phyloP scores from a whole-genome alignment of 2,888 invertebrate species.

The Suillia variegata region DNA sequence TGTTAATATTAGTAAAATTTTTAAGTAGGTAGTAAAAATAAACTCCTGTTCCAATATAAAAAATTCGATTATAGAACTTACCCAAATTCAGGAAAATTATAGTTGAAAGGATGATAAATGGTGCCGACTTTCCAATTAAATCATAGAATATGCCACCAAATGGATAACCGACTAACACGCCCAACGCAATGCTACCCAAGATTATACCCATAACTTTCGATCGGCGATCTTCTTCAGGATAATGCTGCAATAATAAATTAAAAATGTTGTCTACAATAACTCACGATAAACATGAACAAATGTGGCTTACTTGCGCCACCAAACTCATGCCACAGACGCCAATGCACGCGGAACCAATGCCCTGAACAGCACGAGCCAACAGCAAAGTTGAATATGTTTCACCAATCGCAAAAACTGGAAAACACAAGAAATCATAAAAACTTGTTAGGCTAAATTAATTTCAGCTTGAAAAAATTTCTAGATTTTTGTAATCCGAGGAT shows the following conservation, averaged over 20 bases:
- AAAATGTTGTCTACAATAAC: too few relatives aligned
- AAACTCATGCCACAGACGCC: slow-evolving; percentile 82
- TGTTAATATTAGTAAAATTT: background rate
- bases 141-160: slow-evolving; percentile 80
- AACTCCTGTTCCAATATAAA: background rate
- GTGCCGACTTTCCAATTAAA: slow-evolving; percentile 74
- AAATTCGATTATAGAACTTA: slow-evolving; percentile 36
- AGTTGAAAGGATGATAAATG: slow-evolving; percentile 72
- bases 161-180: slow-evolving; percentile 82
- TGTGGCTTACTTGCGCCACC: slow-evolving; percentile 66
- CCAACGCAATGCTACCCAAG: slow-evolving; percentile 79
- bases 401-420: slow-evolving; percentile 76
- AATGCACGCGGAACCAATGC: slow-evolving; percentile 79
- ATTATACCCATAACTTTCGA: slow-evolving; percentile 80
- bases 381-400: slow-evolving; percentile 72
- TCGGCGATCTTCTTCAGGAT: slow-evolving; percentile 60
- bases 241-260: slow-evolving; percentile 41
- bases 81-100: slow-evolving; percentile 65
- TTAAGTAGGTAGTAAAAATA: background rate
- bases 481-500: background rate
- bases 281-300: slow-evolving; percentile 54
- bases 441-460: slow-evolving; percentile 1
- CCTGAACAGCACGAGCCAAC: slow-evolving; percentile 77
- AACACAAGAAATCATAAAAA: slow-evolving; percentile 17
- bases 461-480: background rate